Evolutionary conservation across 2,113 vertebrate genomes (phyloP), one percentile per base, ranked within the genome.

Genomic region (Astatotilapia flaviijosephi): DNA sequence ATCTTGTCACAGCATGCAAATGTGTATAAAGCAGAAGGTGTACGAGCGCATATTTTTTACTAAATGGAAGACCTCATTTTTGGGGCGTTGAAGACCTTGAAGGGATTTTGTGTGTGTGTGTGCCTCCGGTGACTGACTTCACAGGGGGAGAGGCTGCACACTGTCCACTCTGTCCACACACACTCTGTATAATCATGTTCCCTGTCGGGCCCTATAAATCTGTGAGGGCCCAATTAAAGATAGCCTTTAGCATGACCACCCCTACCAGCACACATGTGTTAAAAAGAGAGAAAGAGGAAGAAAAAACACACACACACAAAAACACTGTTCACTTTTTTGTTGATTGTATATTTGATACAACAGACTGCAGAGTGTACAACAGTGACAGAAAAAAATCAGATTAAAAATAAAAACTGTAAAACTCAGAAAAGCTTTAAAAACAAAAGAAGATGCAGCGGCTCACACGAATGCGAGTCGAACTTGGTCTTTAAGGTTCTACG

Each of bases 121-220:
- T 60, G 94, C 94, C 94, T 95, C 90, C 73, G 80, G 96, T 95
- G 89, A 86, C 81, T 35, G 75, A 85, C 92, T 93, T 94, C 87
- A 92, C 90, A 84, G 90, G 81, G 90, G 90, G 89, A 93, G 88
- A 93, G 81, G 92, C 83, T 89, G 91, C 92, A 90, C 86, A 94
- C 91, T 94, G 93, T 94, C 93, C 93, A 92, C 70, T 91, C 88
- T 88, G 92, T 94, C 92, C 88, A 80, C 93, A 91, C 93, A 89
- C 90, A 90, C 92, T 70, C 83, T 47, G 92, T 88, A 93, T 95
- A 95, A 96, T 94, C 93, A 93, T 85, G 89, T 83, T 94, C 94
- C 92, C 92, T 96, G 95, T 96, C 95, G 93, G 91, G 91, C 92
- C 93, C 88, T 92, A 96, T 96, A 95, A 95, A 95, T 95, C 94